Evolutionary conservation across 2,797 vertebrate species (phyloP).

Genomic region (Hemibagrus guttatus): DNA sequence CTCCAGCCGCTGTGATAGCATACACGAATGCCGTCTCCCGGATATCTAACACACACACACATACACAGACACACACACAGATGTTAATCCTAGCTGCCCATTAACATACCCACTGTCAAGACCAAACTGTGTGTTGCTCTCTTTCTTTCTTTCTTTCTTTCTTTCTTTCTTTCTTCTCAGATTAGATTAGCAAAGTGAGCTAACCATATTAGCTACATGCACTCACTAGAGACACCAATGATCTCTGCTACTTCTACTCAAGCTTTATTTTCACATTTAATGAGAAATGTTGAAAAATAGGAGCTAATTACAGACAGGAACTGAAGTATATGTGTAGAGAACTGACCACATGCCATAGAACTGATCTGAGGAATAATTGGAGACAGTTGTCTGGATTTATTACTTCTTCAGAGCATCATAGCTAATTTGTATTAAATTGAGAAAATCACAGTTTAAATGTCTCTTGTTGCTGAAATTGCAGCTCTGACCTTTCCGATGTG

Average conservation of each 20-base stretch:
- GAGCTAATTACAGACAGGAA: too few species aligned
- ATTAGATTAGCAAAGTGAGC: neutral
- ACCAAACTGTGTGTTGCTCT: neutral
- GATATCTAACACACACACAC: constrained; percentile 79
- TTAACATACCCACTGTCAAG: neutral
- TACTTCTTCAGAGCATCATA: neutral
- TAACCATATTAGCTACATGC: neutral
- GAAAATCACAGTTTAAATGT: neutral
- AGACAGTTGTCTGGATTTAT: neutral
- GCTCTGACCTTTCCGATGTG: neutral
- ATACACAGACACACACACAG: constrained; percentile 37
- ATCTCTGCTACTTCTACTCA: neutral
- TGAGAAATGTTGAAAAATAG: too few species aligned
- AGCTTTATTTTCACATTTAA: too few species aligned
- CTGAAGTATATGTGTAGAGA: too few species aligned
- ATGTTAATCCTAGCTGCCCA: constrained; percentile 63
- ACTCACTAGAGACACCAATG: neutral
- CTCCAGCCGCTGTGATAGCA: constrained; percentile 91
- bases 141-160: neutral
- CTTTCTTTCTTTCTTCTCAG: too few species aligned
- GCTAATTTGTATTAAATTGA: neutral
- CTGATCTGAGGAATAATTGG: neutral
- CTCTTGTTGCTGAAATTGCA: neutral
- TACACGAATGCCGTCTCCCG: constrained; percentile 97
- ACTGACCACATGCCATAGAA: too few species aligned